Base-by-base conservation (phyloP, 1,140 invertebrate genomes). In the Caenorhabditis tropicalis region DNA sequence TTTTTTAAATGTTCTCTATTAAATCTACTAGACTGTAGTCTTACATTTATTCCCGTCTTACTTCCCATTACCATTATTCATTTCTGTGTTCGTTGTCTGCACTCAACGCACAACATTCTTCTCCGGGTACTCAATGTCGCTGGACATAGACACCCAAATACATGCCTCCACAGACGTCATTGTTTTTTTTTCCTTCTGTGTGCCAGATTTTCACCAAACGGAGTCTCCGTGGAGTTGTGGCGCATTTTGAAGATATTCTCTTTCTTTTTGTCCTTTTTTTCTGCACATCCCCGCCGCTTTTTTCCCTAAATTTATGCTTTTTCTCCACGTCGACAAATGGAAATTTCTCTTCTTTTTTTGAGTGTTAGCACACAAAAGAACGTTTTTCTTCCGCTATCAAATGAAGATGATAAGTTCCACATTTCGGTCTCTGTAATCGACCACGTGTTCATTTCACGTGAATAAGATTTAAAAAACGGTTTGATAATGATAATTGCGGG, bases 151-250 rank as follows among this genome's bases (percentile, higher is more conserved):
- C 58, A 31, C 31, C 27, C 27, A 60, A 60, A 15, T 36, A 6
- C 24, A 15, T 33, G 6, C 12, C 29, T 33, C 29, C 56, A 15
- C 9, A 31, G 19, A 60, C 27, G 58, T 33, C 58, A 60, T 60
- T 60, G 58, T 60, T 60, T 7, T 31, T 60, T 60, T 60, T 60
- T 58, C 19, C 29, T 29, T 24, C 19, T 16, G 1, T 58, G 27
- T 7, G 58, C 31, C 29, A 65, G 31, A 65, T 65, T 65, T 65
- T 33, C 2, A 21, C 31, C 12, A 21, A 33, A 65, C 33, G 58
- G 19, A 33, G 58, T 65, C 58, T 65, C 53, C 21, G 53, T 65
- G 58, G 58, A 31, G 58, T 60, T n/a, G 58, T 60, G 58, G 58
- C 1, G 29, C 31, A 16, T 65, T 65, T 65, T 65, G 53, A 36